Percentiles rank a stretch among this genome's conserved stretches.
Evolutionary conservation across 2,888 invertebrate genomes (phyloP).

Genomic region (Creontiades dilutus): DNA sequence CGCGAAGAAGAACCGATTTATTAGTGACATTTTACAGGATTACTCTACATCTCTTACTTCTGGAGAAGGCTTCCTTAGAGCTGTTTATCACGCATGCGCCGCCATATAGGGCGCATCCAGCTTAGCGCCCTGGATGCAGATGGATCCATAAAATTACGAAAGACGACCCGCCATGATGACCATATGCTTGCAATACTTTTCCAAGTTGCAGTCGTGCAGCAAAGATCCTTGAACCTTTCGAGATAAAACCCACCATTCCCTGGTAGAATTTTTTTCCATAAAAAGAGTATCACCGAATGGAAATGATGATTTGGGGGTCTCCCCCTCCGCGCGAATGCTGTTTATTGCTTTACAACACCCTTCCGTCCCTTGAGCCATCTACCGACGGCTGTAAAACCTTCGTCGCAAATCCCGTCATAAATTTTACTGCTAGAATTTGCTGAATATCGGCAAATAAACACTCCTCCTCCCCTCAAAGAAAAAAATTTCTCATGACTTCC

Average conservation of each 20-base stretch:
- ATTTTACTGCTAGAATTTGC: conserved; percentile 39
- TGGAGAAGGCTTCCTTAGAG: neutral
- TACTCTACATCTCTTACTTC: conserved; percentile 46
- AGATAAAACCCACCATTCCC: no score
- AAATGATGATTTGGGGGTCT: conserved; percentile 12
- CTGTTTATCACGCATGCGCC: conserved; percentile 12
- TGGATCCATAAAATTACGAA: conserved; percentile 32
- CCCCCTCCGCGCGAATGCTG: neutral
- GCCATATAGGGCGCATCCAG: conserved; percentile 10
- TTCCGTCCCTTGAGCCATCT: neutral
- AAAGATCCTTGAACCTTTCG: no score
- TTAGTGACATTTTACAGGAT: conserved; percentile 29
- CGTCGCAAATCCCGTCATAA: conserved; percentile 19
- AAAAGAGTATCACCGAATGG: neutral
- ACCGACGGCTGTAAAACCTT: conserved; percentile 8
- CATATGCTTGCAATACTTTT: neutral
- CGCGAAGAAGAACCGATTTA: conserved; percentile 42
- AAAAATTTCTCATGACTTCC: neutral
- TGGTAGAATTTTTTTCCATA: no score
- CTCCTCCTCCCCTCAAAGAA: neutral
- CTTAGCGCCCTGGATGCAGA: conserved; percentile 14
- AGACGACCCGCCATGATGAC: neutral
- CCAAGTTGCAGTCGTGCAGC: no score
- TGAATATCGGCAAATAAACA: conserved; percentile 20
- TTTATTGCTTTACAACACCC: conserved; percentile 18